Base-by-base conservation (phyloP, 2,797 vertebrate genomes). In the Rhinophrynus dorsalis region DNA sequence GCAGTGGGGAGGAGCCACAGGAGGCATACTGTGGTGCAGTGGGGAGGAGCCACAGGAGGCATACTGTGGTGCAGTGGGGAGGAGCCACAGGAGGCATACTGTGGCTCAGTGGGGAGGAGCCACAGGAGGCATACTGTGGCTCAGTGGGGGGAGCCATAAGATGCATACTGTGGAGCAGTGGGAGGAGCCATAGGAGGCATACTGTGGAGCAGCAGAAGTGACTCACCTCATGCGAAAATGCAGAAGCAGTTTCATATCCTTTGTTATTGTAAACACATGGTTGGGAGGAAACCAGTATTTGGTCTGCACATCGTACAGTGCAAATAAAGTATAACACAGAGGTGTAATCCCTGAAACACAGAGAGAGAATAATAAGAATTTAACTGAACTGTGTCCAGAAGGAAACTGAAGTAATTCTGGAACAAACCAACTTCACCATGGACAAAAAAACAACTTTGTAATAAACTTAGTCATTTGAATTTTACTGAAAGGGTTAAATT, bases 201-300 rank as follows among this genome's bases (percentile, higher is more conserved):
- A 7, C 35, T 3, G 15, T 15, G 10, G 3, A 15, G 38, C 6
- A 38, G 6, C 6, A 10, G 17, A 47, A 23, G 9, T 9, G 3
- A 11, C 52, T 58, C 1, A 96, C 96, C 96, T 95, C 92, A 98
- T 93, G 13, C 93, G 88, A 74, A 91, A 97, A 29, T 92, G 82
- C 9, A 98, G 76, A 0, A 75, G 74, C 1, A 90, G 74, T 54
- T 54, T 61, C 12, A 76, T 61, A 27, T 88, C 86, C 3, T 81
- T 81, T 10, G 84, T 73, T 6, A 86, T 64, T 6, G 55, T 80
- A 65, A 98, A 92, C 1, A 84, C 6, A 51, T 97, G 92, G 80
- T 94, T 97, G 35, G 95, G 96, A 5, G 93, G 94, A 67, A 91
- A 91, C 94, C 95, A 98, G 38, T 87, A 80, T 1, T 81, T 73